Base-by-base conservation (phyloP, 2,888 invertebrate species). In the Clitarchus hookeri region DNA sequence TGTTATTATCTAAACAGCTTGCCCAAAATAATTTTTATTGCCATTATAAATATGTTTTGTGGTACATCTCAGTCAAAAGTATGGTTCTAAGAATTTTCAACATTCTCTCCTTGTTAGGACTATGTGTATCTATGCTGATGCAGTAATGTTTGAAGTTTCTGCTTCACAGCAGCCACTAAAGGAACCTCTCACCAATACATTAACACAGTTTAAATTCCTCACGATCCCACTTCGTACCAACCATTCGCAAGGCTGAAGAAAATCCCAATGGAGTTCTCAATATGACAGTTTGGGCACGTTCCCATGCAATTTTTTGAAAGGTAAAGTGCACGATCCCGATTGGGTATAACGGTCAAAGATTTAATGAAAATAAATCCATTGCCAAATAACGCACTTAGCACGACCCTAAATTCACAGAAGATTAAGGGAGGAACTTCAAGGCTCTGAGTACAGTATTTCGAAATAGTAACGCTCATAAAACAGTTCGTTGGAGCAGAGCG, bases 1-100 rank as follows among this genome's bases (percentile, higher is more conserved):
- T 88, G 87, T 88, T 65, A 86, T 89, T 19, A 89, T 88, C 48
- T 87, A 87, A 84, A 88, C 89, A 85, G 87, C 88, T 44, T 83
- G 87, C 84, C 88, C 89, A 44, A 82, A 87, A 86, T 88, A 85
- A 83, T 89, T 88, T 87, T 88, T 48, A 26, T 88, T 88, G 25
- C 44, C 86, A 77, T 82, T 87, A 36, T 78, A 86, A 82, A 19
- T 86, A 9, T 87, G 83, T 27, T 79, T 88, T 77, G 87, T 85
- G 44, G 86, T 78, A 19, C 86, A 78, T 27, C 16, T 88, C 82
- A 87, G 87, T 84, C 88, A 88, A 77, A 88, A 88, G 86, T 88
- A 87, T 85, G 87, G 87, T 12, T 89, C 88, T 48, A 85, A 84
- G 83, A 78, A 79, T 87, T 85, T 83, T 12, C 6, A n/a, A 36